phyloP scores from a whole-genome alignment of 2,888 invertebrate species.

The Idaea straminata region DNA sequence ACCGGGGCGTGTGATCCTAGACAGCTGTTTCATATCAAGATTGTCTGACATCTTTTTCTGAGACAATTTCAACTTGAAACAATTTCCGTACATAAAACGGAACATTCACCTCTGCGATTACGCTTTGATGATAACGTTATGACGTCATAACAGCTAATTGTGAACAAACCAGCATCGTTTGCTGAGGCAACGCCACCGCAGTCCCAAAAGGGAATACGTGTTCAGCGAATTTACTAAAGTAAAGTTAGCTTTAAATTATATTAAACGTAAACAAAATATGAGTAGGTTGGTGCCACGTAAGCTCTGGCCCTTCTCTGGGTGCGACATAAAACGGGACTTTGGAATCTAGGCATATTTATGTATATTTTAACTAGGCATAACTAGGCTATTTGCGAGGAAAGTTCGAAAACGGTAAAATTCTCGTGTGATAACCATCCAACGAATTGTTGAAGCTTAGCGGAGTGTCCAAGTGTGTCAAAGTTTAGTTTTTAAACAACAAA shows the following conservation, averaged over 20 bases:
- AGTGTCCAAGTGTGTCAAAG: too few species aligned
- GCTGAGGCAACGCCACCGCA: slow-evolving; percentile 33
- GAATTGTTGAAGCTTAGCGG: too few species aligned
- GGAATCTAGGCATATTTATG: background rate
- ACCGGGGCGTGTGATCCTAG: background rate
- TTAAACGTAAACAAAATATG: background rate
- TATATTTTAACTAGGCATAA: too few species aligned
- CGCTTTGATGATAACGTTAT: slow-evolving; percentile 9
- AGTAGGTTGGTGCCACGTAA: background rate
- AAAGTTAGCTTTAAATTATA: slow-evolving; percentile 1
- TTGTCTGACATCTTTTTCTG: background rate
- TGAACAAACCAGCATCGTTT: slow-evolving; percentile 10
- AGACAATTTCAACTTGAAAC: background rate
- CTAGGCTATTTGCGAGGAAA: too few species aligned
- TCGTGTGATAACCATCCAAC: too few species aligned
- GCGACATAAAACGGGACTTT: background rate
- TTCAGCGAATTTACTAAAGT: background rate
- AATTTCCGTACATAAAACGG: background rate
- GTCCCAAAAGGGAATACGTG: slow-evolving; percentile 38
- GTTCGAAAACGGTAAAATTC: too few species aligned
- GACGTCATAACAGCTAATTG: slow-evolving; percentile 22
- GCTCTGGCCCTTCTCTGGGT: background rate
- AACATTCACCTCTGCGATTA: slow-evolving; percentile 12
- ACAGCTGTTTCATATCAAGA: background rate
- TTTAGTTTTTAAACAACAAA: too few species aligned